These are phyloP conservation scores for Narcine bancroftii DNA, from an alignment of 2,113 vertebrate species.

Conservation along the genomic window DNA sequence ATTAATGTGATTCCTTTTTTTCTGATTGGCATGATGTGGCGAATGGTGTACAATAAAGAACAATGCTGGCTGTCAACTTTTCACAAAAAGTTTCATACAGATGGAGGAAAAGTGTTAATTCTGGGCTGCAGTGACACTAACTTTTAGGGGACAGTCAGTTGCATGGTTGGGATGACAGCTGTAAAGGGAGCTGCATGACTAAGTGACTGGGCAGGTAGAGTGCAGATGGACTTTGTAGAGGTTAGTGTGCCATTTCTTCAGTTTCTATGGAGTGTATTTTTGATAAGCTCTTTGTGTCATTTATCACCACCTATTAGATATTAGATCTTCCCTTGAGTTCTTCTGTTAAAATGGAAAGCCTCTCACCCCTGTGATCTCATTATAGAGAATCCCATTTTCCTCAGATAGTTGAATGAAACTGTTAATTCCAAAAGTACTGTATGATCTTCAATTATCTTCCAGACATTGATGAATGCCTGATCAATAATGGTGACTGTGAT, in stretches of 20 bases:
- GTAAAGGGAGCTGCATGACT: neutral
- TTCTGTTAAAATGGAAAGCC: neutral
- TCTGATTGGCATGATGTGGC: no score
- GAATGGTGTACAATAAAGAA: no score
- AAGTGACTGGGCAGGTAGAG: neutral
- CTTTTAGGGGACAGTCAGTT: neutral
- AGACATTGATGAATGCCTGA: conserved; percentile 94
- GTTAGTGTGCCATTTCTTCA: neutral
- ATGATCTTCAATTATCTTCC: conserved; percentile 44
- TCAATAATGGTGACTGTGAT: conserved; percentile 80
- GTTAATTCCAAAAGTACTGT: neutral
- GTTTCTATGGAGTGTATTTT: neutral
- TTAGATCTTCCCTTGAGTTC: neutral
- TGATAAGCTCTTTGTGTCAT: neutral
- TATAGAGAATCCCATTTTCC: neutral
- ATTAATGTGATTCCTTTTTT: neutral
- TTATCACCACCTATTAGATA: neutral
- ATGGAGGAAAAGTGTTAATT: no score
- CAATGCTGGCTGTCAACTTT: no score
- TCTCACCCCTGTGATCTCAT: neutral
- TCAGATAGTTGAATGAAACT: neutral
- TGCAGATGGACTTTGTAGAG: neutral
- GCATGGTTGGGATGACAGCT: neutral
- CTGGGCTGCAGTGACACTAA: no score
- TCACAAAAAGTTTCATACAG: no score